phyloP scores from a whole-genome alignment of 2,888 invertebrate species.

The Sesia bembeciformis region DNA sequence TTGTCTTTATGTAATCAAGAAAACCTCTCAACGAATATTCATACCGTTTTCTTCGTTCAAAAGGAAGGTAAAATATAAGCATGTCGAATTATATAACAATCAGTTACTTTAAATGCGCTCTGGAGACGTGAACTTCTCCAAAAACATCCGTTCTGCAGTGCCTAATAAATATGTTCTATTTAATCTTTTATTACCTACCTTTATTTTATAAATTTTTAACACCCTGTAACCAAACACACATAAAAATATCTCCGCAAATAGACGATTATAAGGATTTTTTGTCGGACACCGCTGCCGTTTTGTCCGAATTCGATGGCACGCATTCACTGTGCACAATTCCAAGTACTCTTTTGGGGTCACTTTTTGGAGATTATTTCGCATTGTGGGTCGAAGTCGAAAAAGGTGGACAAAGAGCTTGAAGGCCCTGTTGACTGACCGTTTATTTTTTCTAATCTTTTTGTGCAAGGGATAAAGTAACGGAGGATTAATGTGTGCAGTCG shows the following conservation, averaged over 20 bases:
- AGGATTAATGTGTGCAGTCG: slow-evolving; percentile 21
- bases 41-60: too few species aligned
- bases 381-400: slow-evolving; percentile 60
- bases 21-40: too few species aligned
- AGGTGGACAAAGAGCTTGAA: slow-evolving; percentile 42
- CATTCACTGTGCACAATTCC: slow-evolving; percentile 40
- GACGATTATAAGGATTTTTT: slow-evolving; percentile 53
- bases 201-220: slow-evolving; percentile 9
- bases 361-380: slow-evolving; percentile 68
- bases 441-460: slow-evolving; percentile 23
- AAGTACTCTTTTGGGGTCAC: slow-evolving; percentile 68
- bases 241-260: slow-evolving; percentile 39
- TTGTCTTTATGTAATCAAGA: too few species aligned
- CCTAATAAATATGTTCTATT: too few species aligned
- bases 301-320: slow-evolving; percentile 29
- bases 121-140: too few species aligned
- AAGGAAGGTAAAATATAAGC: too few species aligned
- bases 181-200: too few species aligned
- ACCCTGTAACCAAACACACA: slow-evolving; percentile 27
- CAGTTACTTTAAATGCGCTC: too few species aligned
- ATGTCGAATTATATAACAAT: too few species aligned
- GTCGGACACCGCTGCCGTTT: slow-evolving; percentile 24
- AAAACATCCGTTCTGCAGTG: too few species aligned
- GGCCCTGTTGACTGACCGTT: slow-evolving; percentile 59
- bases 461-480: slow-evolving; percentile 31